Percentiles rank a stretch among this genome's conserved stretches.
Conservation (phyloP, 2,113 vertebrate genomes). For the Eublepharis macularius region DNA sequence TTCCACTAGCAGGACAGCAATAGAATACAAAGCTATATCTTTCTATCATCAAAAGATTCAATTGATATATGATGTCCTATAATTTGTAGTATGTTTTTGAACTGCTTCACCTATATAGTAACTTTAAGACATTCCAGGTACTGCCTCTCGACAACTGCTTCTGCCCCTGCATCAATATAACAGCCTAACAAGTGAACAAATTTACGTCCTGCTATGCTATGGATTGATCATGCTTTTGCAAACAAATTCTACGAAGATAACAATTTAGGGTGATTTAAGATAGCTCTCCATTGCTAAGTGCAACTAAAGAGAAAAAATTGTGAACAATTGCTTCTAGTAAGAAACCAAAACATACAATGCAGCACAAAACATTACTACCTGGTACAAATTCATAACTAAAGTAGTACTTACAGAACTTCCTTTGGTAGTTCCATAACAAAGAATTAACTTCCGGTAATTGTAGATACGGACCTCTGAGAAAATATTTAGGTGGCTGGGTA, state of each 20-base stretch:
- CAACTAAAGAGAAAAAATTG: background rate
- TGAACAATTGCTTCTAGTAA: background rate
- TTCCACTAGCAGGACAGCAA: no score
- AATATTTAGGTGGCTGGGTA: conserved; percentile 90
- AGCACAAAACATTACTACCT: background rate
- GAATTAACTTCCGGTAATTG: conserved; percentile 96
- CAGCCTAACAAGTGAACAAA: no score
- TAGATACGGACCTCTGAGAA: conserved; percentile 97
- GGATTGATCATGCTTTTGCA: no score
- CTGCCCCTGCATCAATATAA: no score
- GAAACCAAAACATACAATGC: background rate
- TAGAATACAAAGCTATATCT: background rate
- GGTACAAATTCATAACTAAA: no score
- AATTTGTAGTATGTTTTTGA: background rate
- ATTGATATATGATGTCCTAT: no score
- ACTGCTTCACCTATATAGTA: background rate
- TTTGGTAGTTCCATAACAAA: conserved; percentile 96
- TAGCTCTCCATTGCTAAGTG: background rate
- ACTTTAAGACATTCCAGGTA: background rate
- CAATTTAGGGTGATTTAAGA: background rate
- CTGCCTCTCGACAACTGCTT: background rate
- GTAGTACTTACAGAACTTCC: conserved; percentile 88
- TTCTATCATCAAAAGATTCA: background rate
- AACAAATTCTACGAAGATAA: no score
- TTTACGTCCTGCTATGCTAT: no score